A percentile compares a stretch with the other conserved stretches of the same genome.
These are phyloP conservation scores for Tauraco erythrolophus DNA, from an alignment of 2,113 vertebrate genomes.

Conservation along the genomic window DNA sequence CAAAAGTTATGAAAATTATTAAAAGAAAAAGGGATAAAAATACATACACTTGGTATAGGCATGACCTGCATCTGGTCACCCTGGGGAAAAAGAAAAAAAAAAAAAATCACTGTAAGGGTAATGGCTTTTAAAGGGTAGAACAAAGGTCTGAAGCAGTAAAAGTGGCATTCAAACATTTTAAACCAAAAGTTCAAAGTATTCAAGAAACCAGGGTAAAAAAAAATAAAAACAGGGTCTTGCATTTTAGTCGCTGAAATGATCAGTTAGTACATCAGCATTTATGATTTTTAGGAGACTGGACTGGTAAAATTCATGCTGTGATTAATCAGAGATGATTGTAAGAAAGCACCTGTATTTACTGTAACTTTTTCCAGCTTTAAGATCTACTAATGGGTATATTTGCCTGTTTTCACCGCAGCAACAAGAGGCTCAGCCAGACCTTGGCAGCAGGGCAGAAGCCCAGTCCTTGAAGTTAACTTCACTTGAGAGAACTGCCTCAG, in stretches of 20 bases:
- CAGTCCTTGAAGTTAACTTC: not conserved
- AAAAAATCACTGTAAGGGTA: constrained; percentile 71
- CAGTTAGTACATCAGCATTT: constrained; percentile 9
- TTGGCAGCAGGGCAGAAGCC: not conserved
- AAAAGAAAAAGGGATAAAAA: constrained; percentile 77
- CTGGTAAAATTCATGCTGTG: constrained; percentile 45
- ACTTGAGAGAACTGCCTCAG: not conserved
- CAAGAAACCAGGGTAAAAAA: constrained; percentile 38
- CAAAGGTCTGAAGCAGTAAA: constrained; percentile 58
- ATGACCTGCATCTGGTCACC: constrained; percentile 94
- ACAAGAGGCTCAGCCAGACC: constrained; percentile 10
- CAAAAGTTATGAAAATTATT: constrained; percentile 66
- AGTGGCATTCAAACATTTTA: constrained; percentile 36
- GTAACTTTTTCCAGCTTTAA: constrained; percentile 20
- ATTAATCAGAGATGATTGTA: constrained; percentile 40
- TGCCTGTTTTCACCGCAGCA: not conserved
- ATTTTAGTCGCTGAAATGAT: constrained; percentile 45
- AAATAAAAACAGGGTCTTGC: not conserved
- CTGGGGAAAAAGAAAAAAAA: constrained; percentile 81
- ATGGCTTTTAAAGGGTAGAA: constrained; percentile 62
- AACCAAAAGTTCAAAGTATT: constrained; percentile 59
- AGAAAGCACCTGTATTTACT: constrained; percentile 47
- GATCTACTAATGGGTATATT: not conserved
- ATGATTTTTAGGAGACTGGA: constrained; percentile 47
- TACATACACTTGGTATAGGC: constrained; percentile 95